Evolutionary conservation across 2,797 vertebrate species (phyloP).

Genomic region (Cossypha dichroa): DNA sequence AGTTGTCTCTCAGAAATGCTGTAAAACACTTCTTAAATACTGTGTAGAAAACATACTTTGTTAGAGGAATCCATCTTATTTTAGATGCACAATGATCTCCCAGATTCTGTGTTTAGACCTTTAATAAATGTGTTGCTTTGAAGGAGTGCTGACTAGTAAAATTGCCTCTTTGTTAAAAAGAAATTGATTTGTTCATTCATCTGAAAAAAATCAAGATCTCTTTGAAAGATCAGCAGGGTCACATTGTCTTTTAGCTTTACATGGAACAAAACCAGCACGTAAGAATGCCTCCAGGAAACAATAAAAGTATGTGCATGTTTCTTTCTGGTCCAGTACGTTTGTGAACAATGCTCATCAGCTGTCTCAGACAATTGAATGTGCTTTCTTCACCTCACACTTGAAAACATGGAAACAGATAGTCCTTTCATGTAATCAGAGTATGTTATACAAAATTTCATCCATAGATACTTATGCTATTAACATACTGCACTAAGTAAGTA

Average conservation of each 20-base stretch:
- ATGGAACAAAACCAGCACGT: background rate
- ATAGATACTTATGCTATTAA: background rate
- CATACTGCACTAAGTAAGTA: background rate
- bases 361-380: background rate
- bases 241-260: background rate
- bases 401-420: background rate
- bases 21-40: background rate
- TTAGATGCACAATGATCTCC: background rate
- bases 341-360: background rate
- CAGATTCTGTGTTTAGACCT: background rate
- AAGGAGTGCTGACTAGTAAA: slow-evolving; percentile 35
- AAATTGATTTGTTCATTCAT: slow-evolving; percentile 35
- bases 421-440: background rate
- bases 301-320: background rate
- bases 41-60: background rate
- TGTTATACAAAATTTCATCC: background rate
- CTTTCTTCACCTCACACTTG: background rate
- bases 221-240: background rate
- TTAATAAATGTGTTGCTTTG: slow-evolving; percentile 16
- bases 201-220: slow-evolving; percentile 26
- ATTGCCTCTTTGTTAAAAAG: slow-evolving; percentile 43
- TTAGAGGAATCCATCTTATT: background rate
- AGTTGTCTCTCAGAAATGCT: background rate
- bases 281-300: slow-evolving; percentile 44
- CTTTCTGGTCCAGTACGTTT: background rate